Base-by-base conservation (phyloP, 2,888 invertebrate genomes). In the Drepanosiphum platanoidis region DNA sequence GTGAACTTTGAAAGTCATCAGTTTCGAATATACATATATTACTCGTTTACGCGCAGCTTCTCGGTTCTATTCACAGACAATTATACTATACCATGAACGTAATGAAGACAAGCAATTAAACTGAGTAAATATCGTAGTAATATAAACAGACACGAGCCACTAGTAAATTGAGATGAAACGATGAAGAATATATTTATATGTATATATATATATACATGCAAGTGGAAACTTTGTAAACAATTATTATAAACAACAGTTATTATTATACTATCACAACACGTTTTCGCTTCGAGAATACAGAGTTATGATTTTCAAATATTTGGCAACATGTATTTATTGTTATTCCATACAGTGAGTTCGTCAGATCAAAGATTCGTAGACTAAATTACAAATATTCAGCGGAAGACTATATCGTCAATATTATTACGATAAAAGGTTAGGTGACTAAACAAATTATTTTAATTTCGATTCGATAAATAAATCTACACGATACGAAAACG, bases 41-140 rank as follows among this genome's bases (percentile, higher is more conserved):
- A 27, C 27, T 13, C 13, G 11, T 30, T 30, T 64, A 27, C 11
- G 3, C 0, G 64, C 27, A n/a, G 27, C 61, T 61, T 61, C 36
- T 61, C 3, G 36, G 61, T 77, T 52, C 74, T 13, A 52, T 30
- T 22, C 13, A 5, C 52, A 52, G 22, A 52, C 52, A 52, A 52
- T 18, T 22, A 13, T 74, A 74, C 52, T 27, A n/a, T 61, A 39
- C 13, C 4, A 7, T 18, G 32, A 34, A 22, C 27, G 30, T 34
- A 61, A 77, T 36, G 61, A 77, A 58, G 27, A 36, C 77, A 27
- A 77, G 61, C 61, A 36, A 77, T 77, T 77, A 61, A 77, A 30
- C 77, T n/a, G 36, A 27, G 42, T 70, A 80, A 39, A 78, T 42
- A 78, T 78, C 1, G 13, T 36, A 34, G 13, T 8, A 15, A 15